A percentile compares a stretch with the other conserved stretches of the same genome.
Evolutionary conservation across 2,888 invertebrate genomes (phyloP).

Genomic region (Polymixis flavicincta): DNA sequence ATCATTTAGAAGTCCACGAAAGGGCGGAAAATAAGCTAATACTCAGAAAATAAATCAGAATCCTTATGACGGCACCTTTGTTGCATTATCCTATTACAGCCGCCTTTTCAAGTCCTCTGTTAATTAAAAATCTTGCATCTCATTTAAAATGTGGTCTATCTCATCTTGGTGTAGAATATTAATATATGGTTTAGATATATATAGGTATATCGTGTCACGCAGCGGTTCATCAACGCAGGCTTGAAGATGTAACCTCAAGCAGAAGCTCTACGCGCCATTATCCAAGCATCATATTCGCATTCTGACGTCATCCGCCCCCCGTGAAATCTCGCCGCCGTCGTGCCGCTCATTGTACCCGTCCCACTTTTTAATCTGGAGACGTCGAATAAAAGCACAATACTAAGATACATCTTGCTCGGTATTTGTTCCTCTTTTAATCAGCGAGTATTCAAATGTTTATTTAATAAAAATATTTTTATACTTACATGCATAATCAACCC

Average conservation of each 20-base stretch:
- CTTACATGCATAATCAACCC: not conserved
- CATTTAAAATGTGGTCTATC: slow-evolving; percentile 21
- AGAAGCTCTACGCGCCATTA: slow-evolving; percentile 72
- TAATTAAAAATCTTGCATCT: slow-evolving; percentile 51
- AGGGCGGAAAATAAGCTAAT: slow-evolving; percentile 15
- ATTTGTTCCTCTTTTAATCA: slow-evolving; percentile 84
- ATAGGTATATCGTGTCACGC: not conserved
- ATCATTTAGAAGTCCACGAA: slow-evolving; percentile 18
- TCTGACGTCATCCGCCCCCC: slow-evolving; percentile 79
- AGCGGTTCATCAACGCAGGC: slow-evolving; percentile 36
- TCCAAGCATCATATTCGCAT: slow-evolving; percentile 80
- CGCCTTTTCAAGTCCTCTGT: slow-evolving; percentile 14
- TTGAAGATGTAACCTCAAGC: slow-evolving; percentile 63
- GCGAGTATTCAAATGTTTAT: slow-evolving; percentile 72
- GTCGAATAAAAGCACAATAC: slow-evolving; percentile 87
- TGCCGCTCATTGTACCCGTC: slow-evolving; percentile 83
- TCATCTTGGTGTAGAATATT: slow-evolving; percentile 30
- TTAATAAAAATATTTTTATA: slow-evolving; percentile 59
- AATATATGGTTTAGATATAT: slow-evolving; percentile 14
- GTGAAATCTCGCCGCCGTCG: slow-evolving; percentile 74
- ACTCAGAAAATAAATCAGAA: slow-evolving; percentile 37
- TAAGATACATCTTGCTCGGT: slow-evolving; percentile 81
- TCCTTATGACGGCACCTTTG: slow-evolving; percentile 33
- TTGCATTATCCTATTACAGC: slow-evolving; percentile 28
- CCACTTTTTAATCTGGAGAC: slow-evolving; percentile 89